Conservation (phyloP, 2,888 invertebrate species). For the Drosophila kambysellisi region DNA sequence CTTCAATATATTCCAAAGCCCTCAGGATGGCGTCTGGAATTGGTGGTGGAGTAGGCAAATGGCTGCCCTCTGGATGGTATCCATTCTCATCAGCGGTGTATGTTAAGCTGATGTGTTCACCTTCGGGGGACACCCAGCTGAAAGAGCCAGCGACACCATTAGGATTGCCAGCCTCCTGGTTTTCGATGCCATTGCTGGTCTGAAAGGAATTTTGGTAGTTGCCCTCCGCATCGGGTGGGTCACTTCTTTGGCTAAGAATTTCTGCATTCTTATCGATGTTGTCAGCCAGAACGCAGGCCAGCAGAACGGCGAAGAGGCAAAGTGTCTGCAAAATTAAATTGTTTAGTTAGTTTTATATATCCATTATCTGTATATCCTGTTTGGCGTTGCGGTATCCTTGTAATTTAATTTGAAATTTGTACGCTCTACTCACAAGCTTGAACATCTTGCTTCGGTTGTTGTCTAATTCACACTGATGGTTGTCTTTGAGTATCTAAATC, state of each 20-base stretch:
- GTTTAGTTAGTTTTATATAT: slow-evolving; percentile 18
- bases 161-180: slow-evolving; percentile 86
- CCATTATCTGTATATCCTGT: slow-evolving; percentile 6
- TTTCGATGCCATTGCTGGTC: slow-evolving; percentile 87
- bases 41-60: slow-evolving; percentile 86
- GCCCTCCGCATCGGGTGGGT: slow-evolving; percentile 83
- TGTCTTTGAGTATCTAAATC: slow-evolving; percentile 58
- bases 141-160: slow-evolving; percentile 86
- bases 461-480: slow-evolving; percentile 76
- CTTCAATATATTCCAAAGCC: slow-evolving; percentile 85
- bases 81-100: slow-evolving; percentile 88
- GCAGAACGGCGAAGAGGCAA: slow-evolving; percentile 70
- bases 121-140: slow-evolving; percentile 86
- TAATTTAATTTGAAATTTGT: neutral
- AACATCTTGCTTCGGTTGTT: slow-evolving; percentile 79
- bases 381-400: neutral
- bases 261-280: slow-evolving; percentile 77
- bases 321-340: slow-evolving; percentile 50
- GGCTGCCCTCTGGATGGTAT: slow-evolving; percentile 85
- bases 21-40: slow-evolving; percentile 86
- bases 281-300: slow-evolving; percentile 76
- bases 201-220: slow-evolving; percentile 85
- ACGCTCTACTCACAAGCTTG: slow-evolving; percentile 76
- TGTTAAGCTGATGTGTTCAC: slow-evolving; percentile 80
- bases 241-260: slow-evolving; percentile 81